A percentile compares a stretch with the other conserved stretches of the same genome.
phyloP scores from a whole-genome alignment of 2,888 invertebrate species.

The Agrotis ipsilon region DNA sequence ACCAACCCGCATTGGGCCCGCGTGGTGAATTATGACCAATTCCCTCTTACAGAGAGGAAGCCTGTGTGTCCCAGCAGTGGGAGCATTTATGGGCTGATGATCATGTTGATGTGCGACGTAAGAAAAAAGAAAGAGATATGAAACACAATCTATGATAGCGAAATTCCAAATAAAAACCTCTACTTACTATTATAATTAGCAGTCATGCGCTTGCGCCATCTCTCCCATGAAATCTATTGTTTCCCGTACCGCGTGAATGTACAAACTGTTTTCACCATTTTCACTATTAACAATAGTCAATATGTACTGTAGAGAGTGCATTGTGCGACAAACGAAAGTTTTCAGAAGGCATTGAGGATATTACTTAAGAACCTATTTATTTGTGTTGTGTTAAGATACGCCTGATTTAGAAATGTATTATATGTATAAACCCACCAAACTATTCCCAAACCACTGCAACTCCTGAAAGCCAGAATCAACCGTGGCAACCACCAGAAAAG shows the following conservation, averaged over 20 bases:
- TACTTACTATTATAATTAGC: conserved; percentile 40
- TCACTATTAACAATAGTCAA: conserved; percentile 82
- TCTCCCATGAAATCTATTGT: conserved; percentile 55
- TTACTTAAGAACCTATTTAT: neutral
- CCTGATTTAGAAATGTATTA: too few species aligned
- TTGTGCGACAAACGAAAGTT: conserved; percentile 60
- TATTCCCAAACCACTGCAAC: too few species aligned
- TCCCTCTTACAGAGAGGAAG: too few species aligned
- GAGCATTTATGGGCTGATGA: too few species aligned
- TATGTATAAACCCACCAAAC: too few species aligned
- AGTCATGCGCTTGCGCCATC: conserved; percentile 24
- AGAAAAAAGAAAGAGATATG: conserved; percentile 12
- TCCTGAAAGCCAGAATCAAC: too few species aligned
- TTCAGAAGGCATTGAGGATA: conserved; percentile 29
- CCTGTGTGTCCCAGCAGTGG: too few species aligned
- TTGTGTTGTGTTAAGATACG: neutral
- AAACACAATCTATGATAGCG: conserved; percentile 20
- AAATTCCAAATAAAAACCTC: conserved; percentile 51
- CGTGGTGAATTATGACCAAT: too few species aligned
- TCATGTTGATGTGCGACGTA: too few species aligned
- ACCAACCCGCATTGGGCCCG: too few species aligned
- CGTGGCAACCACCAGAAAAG: too few species aligned
- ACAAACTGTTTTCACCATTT: conserved; percentile 65
- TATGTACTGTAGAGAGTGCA: conserved; percentile 73
- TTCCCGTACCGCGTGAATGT: conserved; percentile 42